Evolutionary conservation across 1,140 invertebrate genomes (phyloP).

Genomic region (Thrips palmi): DNA sequence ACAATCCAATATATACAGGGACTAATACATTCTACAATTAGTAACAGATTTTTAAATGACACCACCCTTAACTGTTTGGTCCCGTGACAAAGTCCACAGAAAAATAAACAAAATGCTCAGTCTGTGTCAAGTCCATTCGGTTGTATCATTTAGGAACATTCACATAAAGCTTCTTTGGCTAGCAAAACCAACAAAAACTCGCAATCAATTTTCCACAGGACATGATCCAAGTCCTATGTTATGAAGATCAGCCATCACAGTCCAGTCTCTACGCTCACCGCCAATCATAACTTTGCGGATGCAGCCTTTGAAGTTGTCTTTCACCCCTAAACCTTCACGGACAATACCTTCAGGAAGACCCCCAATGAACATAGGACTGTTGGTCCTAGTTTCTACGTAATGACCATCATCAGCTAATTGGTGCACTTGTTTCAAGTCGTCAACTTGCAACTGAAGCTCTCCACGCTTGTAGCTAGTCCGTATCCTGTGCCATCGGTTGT

Average conservation of each 20-base stretch:
- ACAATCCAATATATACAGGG: too few relatives aligned
- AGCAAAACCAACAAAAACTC: constrained; percentile 8
- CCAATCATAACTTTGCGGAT: constrained; percentile 66
- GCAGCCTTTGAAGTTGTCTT: constrained; percentile 80
- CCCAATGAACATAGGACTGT: constrained; percentile 59
- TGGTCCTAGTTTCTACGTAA: constrained; percentile 25
- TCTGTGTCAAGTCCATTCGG: too few relatives aligned
- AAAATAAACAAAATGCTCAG: too few relatives aligned
- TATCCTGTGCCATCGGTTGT: constrained; percentile 74
- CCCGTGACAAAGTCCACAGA: too few relatives aligned
- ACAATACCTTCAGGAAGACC: constrained; percentile 39
- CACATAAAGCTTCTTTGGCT: too few relatives aligned
- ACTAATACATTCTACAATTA: too few relatives aligned
- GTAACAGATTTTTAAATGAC: too few relatives aligned
- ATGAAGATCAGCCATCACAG: constrained; percentile 57
- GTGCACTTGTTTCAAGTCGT: constrained; percentile 36
- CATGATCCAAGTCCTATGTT: constrained; percentile 75
- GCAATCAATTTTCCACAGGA: constrained; percentile 32
- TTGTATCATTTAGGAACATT: too few relatives aligned
- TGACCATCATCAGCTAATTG: constrained; percentile 27
- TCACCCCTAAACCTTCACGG: constrained; percentile 14
- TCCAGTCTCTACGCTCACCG: constrained; percentile 52
- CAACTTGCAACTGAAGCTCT: constrained; percentile 50
- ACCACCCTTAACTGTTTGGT: too few relatives aligned
- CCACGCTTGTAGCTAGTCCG: constrained; percentile 50